phyloP scores from a whole-genome alignment of 2,888 invertebrate genomes.

The Hypercompe scribonia region DNA sequence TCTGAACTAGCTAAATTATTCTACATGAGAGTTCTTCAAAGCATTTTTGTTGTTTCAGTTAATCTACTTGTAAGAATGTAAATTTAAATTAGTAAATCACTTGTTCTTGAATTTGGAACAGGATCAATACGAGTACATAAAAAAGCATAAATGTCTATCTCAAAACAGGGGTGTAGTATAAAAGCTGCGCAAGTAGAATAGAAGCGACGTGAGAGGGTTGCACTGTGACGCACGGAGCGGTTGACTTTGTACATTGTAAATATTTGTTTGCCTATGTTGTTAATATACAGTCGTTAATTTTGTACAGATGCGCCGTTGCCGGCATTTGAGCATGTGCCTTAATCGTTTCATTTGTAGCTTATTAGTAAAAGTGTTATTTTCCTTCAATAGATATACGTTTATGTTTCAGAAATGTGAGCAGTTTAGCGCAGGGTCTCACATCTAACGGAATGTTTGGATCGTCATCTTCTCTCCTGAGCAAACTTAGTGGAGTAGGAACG shows the following conservation, averaged over 20 bases:
- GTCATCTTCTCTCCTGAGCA: conserved; percentile 88
- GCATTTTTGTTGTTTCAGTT: neutral
- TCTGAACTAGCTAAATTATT: neutral
- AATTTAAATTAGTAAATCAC: neutral
- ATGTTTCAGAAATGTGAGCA: conserved; percentile 84
- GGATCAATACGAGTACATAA: neutral
- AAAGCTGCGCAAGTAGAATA: conserved; percentile 30
- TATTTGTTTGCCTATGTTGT: conserved; percentile 66
- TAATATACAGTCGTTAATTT: conserved; percentile 56
- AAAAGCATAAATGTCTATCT: neutral
- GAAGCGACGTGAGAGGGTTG: conserved; percentile 38
- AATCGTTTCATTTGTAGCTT: conserved; percentile 48
- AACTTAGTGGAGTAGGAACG: conserved; percentile 83
- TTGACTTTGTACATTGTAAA: conserved; percentile 69
- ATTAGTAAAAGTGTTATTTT: conserved; percentile 40
- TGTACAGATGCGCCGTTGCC: conserved; percentile 67
- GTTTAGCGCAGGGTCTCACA: conserved; percentile 86
- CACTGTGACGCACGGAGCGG: conserved; percentile 30
- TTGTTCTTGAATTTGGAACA: neutral
- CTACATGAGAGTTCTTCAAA: neutral
- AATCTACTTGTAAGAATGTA: neutral
- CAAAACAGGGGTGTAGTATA: conserved; percentile 17
- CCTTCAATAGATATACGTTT: conserved; percentile 67
- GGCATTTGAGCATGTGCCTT: conserved; percentile 65
- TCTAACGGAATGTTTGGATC: conserved; percentile 92